Evolutionary conservation across 1,140 invertebrate genomes (phyloP).

Genomic region (Gonioctena quinquepunctata): DNA sequence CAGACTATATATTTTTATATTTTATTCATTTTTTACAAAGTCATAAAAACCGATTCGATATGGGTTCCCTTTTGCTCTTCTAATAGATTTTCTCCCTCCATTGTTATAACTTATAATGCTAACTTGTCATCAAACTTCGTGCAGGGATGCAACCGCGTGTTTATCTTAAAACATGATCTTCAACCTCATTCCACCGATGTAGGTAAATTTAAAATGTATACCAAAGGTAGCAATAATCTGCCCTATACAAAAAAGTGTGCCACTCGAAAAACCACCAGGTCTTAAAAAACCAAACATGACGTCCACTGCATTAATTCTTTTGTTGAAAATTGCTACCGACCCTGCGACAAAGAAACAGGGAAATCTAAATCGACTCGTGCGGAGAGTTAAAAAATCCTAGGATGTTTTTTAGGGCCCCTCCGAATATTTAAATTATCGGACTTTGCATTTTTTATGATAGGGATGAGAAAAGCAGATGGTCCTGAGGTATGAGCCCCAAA

Average conservation of each 20-base stretch:
- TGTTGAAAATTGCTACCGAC: conserved; percentile 16
- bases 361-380: conserved; percentile 19
- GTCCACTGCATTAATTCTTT: conserved; percentile 19
- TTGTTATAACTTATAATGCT: neutral
- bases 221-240: conserved; percentile 2
- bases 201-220: conserved; percentile 7
- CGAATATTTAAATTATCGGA: conserved; percentile 11
- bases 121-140: neutral
- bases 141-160: neutral
- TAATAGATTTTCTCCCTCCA: neutral
- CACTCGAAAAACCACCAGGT: conserved; percentile 22
- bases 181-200: neutral
- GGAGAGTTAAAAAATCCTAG: conserved; percentile 9
- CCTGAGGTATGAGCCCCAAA: neutral
- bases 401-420: conserved; percentile 5
- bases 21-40: too few species aligned
- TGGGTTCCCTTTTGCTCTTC: too few species aligned
- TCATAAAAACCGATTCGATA: too few species aligned
- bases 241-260: conserved; percentile 16
- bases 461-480: conserved; percentile 3
- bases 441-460: neutral
- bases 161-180: conserved; percentile 11
- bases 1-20: too few species aligned
- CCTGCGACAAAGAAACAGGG: conserved; percentile 5
- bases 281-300: conserved; percentile 29